phyloP scores from a whole-genome alignment of 2,888 invertebrate species.

The Stenolophus ochropezus region DNA sequence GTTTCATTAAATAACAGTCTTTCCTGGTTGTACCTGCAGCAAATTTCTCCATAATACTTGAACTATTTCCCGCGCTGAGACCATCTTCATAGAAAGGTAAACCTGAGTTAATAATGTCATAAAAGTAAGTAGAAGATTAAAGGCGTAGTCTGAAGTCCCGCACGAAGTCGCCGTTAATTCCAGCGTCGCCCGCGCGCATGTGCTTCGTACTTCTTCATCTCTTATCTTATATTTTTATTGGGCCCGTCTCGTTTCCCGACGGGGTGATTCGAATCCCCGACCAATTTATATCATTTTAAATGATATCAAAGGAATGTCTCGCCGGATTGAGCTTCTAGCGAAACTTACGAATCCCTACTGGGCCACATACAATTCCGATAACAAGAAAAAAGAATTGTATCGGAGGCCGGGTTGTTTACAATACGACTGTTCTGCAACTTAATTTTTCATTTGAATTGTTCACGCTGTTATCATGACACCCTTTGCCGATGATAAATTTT shows the following conservation, averaged over 20 bases:
- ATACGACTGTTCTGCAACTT: conserved; percentile 46
- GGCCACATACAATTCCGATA: conserved; percentile 58
- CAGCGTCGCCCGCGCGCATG: conserved; percentile 16
- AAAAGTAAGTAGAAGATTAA: conserved; percentile 42
- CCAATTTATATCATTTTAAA: conserved; percentile 69
- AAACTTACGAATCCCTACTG: conserved; percentile 58
- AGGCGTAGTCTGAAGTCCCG: conserved; percentile 2
- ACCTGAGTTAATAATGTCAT: conserved; percentile 35
- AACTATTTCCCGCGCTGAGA: conserved; percentile 13
- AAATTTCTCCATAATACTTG: conserved; percentile 1
- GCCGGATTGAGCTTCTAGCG: conserved; percentile 62
- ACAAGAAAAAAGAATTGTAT: conserved; percentile 59
- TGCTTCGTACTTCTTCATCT: conserved; percentile 53
- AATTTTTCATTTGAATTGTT: conserved; percentile 57
- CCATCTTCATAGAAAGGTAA: conserved; percentile 29
- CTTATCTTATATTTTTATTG: conserved; percentile 65
- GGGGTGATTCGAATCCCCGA: conserved; percentile 66
- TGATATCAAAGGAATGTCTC: conserved; percentile 66
- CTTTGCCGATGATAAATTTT: conserved; percentile 12
- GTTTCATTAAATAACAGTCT: neutral
- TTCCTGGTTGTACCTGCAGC: neutral
- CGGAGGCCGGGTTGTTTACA: conserved; percentile 49
- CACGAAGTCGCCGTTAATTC: conserved; percentile 35
- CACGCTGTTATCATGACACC: conserved; percentile 32
- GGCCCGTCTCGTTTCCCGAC: conserved; percentile 64